These are phyloP conservation scores for Fregata magnificens DNA, from an alignment of 2,113 vertebrate genomes.

Conservation along the genomic window DNA sequence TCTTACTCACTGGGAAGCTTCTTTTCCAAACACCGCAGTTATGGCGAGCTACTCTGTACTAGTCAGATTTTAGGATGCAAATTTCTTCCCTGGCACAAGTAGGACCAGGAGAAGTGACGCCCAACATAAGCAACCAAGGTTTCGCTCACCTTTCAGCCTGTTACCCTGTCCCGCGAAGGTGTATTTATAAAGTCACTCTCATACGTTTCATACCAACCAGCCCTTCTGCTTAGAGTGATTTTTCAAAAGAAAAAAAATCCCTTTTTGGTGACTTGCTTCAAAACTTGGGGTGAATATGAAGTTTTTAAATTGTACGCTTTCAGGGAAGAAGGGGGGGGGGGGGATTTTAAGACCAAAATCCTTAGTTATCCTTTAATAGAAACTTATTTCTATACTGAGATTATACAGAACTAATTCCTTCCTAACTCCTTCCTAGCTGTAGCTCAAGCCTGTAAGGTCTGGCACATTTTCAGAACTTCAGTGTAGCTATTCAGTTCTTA, in stretches of 20 bases:
- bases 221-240: background rate
- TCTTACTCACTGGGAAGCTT: background rate
- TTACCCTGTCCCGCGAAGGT: background rate
- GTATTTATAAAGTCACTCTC: background rate
- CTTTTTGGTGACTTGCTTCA: background rate
- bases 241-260: no score
- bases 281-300: background rate
- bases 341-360: background rate
- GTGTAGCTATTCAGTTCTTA: background rate
- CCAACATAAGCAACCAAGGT: fast-evolving
- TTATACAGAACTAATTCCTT: background rate
- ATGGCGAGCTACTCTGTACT: background rate
- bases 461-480: background rate
- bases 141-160: background rate
- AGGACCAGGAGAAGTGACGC: background rate
- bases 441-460: background rate
- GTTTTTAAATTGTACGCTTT: background rate
- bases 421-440: background rate
- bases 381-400: background rate
- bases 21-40: background rate
- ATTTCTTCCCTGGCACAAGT: background rate
- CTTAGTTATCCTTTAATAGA: background rate
- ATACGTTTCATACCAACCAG: background rate
- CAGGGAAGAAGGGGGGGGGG: background rate
- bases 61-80: background rate